phyloP scores from a whole-genome alignment of 2,113 vertebrate species.

The Elaphurus davidianus region DNA sequence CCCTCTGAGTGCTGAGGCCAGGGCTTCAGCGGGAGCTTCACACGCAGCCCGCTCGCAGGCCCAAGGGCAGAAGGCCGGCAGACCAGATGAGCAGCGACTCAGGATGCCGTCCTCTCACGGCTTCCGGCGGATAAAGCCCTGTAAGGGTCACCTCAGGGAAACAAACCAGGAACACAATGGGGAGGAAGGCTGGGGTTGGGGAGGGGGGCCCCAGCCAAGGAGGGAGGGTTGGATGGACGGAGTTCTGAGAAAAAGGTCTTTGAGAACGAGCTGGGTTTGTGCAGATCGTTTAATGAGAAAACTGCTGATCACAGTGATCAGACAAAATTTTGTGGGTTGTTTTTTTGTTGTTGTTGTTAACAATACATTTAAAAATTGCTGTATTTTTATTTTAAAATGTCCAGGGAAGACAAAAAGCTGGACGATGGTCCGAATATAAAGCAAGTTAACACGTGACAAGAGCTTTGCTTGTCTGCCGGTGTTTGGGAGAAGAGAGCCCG shows the following conservation, averaged over 20 bases:
- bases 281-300: neutral
- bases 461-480: neutral
- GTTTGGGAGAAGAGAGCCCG: neutral
- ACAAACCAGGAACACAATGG: neutral
- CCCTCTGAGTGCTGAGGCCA: neutral
- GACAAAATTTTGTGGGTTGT: neutral
- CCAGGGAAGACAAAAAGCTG: neutral
- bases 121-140: neutral
- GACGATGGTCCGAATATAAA: neutral
- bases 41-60: neutral
- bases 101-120: too few species aligned
- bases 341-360: neutral
- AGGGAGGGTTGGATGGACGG: neutral
- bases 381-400: neutral
- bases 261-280: neutral
- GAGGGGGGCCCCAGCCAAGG: neutral
- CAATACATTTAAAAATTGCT: neutral
- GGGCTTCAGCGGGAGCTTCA: neutral
- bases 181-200: neutral
- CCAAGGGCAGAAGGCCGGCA: neutral
- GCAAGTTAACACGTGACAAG: neutral
- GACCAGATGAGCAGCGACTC: neutral
- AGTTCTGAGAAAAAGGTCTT: neutral
- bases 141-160: neutral
- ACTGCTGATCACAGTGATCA: neutral